phyloP scores from a whole-genome alignment of 2,888 invertebrate species.

The Luperina nickerlii region DNA sequence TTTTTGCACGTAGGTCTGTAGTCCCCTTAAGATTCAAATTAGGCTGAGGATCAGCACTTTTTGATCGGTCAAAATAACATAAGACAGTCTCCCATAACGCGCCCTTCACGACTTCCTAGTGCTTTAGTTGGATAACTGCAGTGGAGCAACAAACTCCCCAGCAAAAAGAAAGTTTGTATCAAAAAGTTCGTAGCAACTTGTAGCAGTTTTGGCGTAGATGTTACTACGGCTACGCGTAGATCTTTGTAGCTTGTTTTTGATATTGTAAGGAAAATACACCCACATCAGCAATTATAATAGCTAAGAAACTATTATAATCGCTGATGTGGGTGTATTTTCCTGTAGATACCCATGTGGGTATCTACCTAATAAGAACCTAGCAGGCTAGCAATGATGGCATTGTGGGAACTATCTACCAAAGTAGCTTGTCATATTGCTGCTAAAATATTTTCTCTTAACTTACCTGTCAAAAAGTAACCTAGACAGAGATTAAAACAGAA shows the following conservation, averaged over 20 bases:
- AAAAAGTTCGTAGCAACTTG: conserved; percentile 24
- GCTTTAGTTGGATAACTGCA: background rate
- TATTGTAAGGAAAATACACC: background rate
- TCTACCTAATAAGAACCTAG: too few species aligned
- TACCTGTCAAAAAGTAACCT: too few species aligned
- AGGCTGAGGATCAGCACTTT: background rate
- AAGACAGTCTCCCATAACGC: background rate
- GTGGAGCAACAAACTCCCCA: background rate
- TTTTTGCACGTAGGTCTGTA: too few species aligned
- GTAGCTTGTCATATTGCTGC: too few species aligned
- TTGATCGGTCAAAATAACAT: background rate
- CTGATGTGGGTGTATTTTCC: too few species aligned
- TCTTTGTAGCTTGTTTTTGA: background rate
- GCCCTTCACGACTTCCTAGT: background rate
- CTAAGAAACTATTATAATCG: too few species aligned
- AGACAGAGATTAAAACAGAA: too few species aligned
- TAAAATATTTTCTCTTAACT: too few species aligned
- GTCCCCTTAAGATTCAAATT: background rate
- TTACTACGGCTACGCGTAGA: conserved; percentile 3
- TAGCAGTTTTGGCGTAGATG: conserved; percentile 7
- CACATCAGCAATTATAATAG: background rate
- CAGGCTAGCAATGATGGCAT: too few species aligned
- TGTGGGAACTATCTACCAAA: background rate
- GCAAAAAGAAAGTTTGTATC: background rate
- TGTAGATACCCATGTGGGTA: too few species aligned